phyloP scores from a whole-genome alignment of 2,888 invertebrate species.

The Malthinus seriepunctatus region DNA sequence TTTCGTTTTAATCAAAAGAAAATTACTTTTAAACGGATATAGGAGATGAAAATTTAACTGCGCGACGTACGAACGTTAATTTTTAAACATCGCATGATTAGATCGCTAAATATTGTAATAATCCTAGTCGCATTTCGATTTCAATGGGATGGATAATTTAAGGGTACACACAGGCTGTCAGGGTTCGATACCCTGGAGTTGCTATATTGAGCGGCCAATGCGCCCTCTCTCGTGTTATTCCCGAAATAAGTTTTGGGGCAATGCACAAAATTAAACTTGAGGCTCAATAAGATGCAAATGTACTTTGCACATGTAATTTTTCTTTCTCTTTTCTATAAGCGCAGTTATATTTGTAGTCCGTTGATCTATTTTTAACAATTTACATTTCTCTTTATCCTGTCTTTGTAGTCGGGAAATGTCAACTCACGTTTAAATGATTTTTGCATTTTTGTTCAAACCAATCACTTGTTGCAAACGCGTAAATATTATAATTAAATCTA shows the following conservation, averaged over 20 bases:
- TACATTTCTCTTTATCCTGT: too few relatives aligned
- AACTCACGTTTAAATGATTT: too few relatives aligned
- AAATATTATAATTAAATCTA: too few relatives aligned
- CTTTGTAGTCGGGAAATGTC: too few relatives aligned
- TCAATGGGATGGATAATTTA: conserved; percentile 20
- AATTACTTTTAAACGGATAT: too few relatives aligned
- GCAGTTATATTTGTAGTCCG: background rate
- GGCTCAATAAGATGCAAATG: conserved; percentile 23
- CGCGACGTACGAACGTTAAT: too few relatives aligned
- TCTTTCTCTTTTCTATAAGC: conserved; percentile 10
- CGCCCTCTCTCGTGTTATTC: conserved; percentile 25
- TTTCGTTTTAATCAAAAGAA: too few relatives aligned
- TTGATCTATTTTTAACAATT: too few relatives aligned
- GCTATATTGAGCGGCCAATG: conserved; percentile 33
- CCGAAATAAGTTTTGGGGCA: conserved; percentile 23
- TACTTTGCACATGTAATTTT: conserved; percentile 20
- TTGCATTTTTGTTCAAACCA: too few relatives aligned
- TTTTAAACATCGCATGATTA: too few relatives aligned
- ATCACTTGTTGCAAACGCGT: too few relatives aligned
- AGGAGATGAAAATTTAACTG: too few relatives aligned
- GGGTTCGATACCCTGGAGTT: conserved; percentile 33
- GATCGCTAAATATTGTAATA: background rate
- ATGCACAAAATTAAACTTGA: conserved; percentile 31
- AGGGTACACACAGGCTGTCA: conserved; percentile 21
- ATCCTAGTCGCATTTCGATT: conserved; percentile 9